These are phyloP conservation scores for Gryon sp. DNA, from an alignment of 1,140 invertebrate species.

Conservation along the genomic window DNA sequence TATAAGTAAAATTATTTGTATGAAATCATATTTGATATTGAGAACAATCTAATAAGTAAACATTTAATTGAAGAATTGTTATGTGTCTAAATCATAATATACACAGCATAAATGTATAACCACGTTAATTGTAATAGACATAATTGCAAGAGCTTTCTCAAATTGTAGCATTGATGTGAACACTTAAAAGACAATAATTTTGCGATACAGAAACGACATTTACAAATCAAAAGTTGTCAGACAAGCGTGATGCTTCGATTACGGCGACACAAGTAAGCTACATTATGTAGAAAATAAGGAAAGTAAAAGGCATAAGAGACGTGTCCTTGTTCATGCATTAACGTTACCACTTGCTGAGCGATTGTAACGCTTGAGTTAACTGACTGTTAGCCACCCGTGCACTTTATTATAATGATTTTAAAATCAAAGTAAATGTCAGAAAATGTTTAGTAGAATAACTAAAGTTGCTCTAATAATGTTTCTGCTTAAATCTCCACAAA, in stretches of 20 bases:
- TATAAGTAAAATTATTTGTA: no score
- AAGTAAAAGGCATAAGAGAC: conserved; percentile 76
- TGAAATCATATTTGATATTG: no score
- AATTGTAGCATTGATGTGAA: conserved; percentile 4
- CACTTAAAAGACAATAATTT: conserved; percentile 21
- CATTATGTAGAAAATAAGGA: conserved; percentile 61
- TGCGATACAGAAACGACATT: conserved; percentile 18
- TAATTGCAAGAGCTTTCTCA: conserved; percentile 19
- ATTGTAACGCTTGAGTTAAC: conserved; percentile 43
- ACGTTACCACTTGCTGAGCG: conserved; percentile 39
- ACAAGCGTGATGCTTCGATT: conserved; percentile 55
- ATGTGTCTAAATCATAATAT: no score
- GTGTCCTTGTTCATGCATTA: conserved; percentile 72
- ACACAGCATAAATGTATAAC: no score
- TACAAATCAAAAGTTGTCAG: conserved; percentile 19
- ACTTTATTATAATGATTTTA: conserved; percentile 33
- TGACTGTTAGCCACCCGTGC: conserved; percentile 19
- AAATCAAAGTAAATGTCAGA: conserved; percentile 33
- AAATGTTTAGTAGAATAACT: no score
- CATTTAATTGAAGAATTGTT: no score
- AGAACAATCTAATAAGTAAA: no score
- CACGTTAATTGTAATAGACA: neutral
- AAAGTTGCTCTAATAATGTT: no score
- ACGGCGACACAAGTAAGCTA: conserved; percentile 33
- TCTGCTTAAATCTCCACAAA: no score